A percentile compares a stretch with the other conserved stretches of the same genome.
These are phyloP conservation scores for Cavia porcellus DNA, from an alignment of 2,113 vertebrate genomes.

Conservation along the genomic window DNA sequence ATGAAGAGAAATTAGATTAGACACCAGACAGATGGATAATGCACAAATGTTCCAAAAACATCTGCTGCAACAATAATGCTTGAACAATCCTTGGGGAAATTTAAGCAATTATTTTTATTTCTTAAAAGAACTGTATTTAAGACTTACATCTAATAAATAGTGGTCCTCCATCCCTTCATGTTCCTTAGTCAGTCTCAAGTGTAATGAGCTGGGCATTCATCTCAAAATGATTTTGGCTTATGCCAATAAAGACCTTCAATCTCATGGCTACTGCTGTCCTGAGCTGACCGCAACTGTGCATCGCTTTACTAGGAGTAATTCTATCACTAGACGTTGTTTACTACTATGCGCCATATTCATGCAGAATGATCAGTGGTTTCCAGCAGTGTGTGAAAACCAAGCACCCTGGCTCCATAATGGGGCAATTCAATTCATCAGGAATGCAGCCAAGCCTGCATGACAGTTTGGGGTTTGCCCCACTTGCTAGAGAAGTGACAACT, in stretches of 20 bases:
- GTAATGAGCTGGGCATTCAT: not conserved
- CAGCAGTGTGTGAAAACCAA: constrained; percentile 3
- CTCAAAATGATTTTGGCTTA: constrained; percentile 53
- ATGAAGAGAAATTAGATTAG: constrained; percentile 59
- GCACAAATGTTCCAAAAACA: constrained; percentile 71
- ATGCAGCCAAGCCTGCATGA: constrained; percentile 60
- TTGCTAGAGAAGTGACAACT: constrained; percentile 71
- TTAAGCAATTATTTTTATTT: constrained; percentile 74
- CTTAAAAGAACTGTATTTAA: constrained; percentile 79
- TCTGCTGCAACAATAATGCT: constrained; percentile 63
- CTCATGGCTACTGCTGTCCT: not conserved
- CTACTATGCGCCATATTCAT: not conserved
- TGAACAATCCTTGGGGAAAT: constrained; percentile 73
- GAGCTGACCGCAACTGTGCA: constrained; percentile 24
- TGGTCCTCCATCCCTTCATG: constrained; percentile 31
- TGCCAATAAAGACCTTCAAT: constrained; percentile 29
- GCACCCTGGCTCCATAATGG: constrained; percentile 34
- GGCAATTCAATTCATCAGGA: constrained; percentile 72
- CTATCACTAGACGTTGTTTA: constrained; percentile 32
- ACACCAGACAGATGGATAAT: constrained; percentile 63
- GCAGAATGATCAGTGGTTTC: constrained; percentile 27
- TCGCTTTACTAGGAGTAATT: constrained; percentile 1
- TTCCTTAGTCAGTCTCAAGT: constrained; percentile 64
- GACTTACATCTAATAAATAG: constrained; percentile 79
- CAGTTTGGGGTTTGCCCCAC: constrained; percentile 60